Evolutionary conservation across 2,888 invertebrate species (phyloP).

Genomic region (Tipula confusa): DNA sequence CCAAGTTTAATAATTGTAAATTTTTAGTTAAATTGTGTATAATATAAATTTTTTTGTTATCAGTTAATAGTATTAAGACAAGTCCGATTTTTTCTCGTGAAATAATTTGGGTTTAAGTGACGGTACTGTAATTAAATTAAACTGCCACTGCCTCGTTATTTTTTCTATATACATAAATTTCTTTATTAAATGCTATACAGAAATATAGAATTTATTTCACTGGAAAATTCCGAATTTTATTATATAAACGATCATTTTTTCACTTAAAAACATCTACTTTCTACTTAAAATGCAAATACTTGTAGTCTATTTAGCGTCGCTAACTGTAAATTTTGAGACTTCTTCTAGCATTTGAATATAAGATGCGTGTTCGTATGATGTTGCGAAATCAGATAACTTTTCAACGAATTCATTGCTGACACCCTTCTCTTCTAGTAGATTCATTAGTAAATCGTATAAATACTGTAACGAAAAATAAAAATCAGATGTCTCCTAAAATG

Average conservation of each 20-base stretch:
- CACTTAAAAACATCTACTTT: background rate
- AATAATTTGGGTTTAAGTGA: background rate
- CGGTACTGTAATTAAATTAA: background rate
- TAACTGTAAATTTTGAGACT: constrained; percentile 77
- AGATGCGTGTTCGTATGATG: constrained; percentile 86
- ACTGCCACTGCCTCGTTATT: background rate
- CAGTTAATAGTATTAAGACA: background rate
- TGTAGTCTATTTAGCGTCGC: constrained; percentile 42
- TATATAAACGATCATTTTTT: background rate
- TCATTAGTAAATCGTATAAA: constrained; percentile 90
- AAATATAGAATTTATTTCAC: background rate
- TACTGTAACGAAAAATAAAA: constrained; percentile 62
- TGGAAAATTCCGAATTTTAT: background rate
- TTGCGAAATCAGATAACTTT: constrained; percentile 81
- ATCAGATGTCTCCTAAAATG: constrained; percentile 36
- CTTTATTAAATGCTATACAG: background rate
- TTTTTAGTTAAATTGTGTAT: background rate
- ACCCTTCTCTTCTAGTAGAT: constrained; percentile 93
- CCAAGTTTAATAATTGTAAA: background rate
- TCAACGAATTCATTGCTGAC: constrained; percentile 89
- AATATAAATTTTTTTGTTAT: background rate
- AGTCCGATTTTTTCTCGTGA: background rate
- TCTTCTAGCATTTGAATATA: constrained; percentile 83
- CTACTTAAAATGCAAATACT: background rate
- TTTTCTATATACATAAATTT: background rate